These are phyloP conservation scores for Spheniscus humboldti DNA, from an alignment of 2,797 vertebrate genomes.

Conservation along the genomic window DNA sequence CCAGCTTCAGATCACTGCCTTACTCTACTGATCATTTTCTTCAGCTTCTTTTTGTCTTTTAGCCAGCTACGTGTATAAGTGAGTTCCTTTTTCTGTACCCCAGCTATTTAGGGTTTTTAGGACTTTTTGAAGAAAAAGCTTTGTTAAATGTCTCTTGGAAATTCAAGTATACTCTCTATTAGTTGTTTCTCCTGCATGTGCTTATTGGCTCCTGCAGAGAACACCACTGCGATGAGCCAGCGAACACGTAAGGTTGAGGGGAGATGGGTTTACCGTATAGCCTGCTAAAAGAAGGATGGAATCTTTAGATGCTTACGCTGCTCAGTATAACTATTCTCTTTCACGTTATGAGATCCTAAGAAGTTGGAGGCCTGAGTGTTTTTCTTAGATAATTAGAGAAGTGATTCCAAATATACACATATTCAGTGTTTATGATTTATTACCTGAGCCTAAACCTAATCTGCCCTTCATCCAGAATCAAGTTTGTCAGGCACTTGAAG, in stretches of 20 bases:
- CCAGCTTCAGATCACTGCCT: neutral
- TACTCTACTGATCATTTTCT: neutral
- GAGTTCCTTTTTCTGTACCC: neutral
- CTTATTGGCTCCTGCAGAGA: neutral
- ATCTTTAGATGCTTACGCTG: neutral
- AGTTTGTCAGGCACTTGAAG: neutral
- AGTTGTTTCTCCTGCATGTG: neutral
- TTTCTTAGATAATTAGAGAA: neutral
- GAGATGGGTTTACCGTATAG: neutral
- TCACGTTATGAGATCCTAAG: neutral
- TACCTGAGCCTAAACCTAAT: neutral
- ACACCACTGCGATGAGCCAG: neutral
- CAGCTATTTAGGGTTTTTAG: neutral
- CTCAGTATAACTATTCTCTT: neutral
- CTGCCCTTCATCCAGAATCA: neutral
- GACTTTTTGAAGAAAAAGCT: neutral
- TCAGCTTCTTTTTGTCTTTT: neutral
- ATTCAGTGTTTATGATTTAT: neutral
- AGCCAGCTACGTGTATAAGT: neutral
- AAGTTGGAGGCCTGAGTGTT: neutral
- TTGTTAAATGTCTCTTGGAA: neutral
- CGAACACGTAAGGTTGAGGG: neutral
- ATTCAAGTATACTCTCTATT: neutral
- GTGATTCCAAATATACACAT: neutral
- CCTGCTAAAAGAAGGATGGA: neutral